phyloP scores from a whole-genome alignment of 2,888 invertebrate species.

The Loripinus fragilis region DNA sequence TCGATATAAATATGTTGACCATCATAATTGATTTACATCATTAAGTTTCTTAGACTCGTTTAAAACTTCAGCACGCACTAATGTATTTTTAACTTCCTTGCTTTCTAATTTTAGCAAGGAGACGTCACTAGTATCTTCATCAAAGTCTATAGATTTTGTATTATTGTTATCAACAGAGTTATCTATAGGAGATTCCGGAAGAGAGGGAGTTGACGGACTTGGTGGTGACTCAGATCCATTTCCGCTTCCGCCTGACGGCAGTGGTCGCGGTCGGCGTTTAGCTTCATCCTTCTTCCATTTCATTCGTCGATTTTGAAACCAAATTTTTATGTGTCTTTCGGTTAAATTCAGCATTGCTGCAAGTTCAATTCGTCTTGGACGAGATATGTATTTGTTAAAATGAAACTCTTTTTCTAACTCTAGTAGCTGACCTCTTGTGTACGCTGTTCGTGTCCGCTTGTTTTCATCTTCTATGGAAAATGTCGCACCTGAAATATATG shows the following conservation, averaged over 20 bases:
- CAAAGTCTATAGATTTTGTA: constrained; percentile 38
- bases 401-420: constrained; percentile 99
- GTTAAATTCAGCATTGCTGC: constrained; percentile 98
- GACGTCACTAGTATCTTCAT: constrained; percentile 43
- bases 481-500: constrained; percentile 76
- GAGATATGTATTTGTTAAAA: constrained; percentile 98
- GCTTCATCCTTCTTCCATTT: constrained; percentile 83
- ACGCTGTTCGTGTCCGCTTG: constrained; percentile 96
- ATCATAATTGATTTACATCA: not conserved
- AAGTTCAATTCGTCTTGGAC: constrained; percentile 98
- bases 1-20: no score
- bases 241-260: constrained; percentile 50
- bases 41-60: constrained; percentile 6
- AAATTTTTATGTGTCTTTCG: constrained; percentile 91
- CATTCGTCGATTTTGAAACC: constrained; percentile 85
- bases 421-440: constrained; percentile 98
- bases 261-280: constrained; percentile 77
- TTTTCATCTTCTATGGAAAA: constrained; percentile 81
- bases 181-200: constrained; percentile 53
- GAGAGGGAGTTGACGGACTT: constrained; percentile 55
- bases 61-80: not conserved
- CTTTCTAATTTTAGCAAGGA: constrained; percentile 38
- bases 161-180: constrained; percentile 54
- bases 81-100: constrained; percentile 20
- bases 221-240: constrained; percentile 62